phyloP scores from a whole-genome alignment of 2,113 vertebrate genomes.

The Thomomys bottae region DNA sequence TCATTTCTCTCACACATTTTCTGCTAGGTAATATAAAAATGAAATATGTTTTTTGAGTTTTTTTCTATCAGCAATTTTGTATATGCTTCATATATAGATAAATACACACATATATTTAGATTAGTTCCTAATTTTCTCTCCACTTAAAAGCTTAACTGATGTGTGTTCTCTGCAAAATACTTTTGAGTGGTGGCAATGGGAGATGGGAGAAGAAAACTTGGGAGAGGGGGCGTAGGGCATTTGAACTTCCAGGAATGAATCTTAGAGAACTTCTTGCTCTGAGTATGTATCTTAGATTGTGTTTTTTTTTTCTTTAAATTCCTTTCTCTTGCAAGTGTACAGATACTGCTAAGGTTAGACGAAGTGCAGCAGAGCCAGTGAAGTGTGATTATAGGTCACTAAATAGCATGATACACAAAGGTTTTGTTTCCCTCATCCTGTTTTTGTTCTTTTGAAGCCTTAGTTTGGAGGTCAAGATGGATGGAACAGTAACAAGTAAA shows the following conservation, averaged over 20 bases:
- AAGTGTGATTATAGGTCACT: not conserved
- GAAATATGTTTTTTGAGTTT: too few relatives aligned
- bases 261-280: not conserved
- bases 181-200: not conserved
- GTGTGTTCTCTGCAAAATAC: not conserved
- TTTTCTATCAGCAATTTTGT: too few relatives aligned
- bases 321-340: not conserved
- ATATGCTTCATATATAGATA: too few relatives aligned
- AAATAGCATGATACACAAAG: not conserved
- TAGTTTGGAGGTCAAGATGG: not conserved
- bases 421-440: not conserved
- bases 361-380: not conserved
- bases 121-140: conserved; percentile 33
- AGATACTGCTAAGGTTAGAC: not conserved
- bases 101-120: not conserved
- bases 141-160: not conserved
- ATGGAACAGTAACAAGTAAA: not conserved
- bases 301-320: not conserved
- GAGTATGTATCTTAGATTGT: not conserved
- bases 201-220: not conserved
- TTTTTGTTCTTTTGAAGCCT: conserved; percentile 28
- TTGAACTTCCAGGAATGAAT: not conserved
- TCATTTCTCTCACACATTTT: not conserved
- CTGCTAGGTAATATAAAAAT: too few relatives aligned
- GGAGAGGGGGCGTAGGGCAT: not conserved